These are phyloP conservation scores for Dendrophyllia cribrosa DNA, from an alignment of 64 coral and sea anemone species.

Conservation along the genomic window DNA sequence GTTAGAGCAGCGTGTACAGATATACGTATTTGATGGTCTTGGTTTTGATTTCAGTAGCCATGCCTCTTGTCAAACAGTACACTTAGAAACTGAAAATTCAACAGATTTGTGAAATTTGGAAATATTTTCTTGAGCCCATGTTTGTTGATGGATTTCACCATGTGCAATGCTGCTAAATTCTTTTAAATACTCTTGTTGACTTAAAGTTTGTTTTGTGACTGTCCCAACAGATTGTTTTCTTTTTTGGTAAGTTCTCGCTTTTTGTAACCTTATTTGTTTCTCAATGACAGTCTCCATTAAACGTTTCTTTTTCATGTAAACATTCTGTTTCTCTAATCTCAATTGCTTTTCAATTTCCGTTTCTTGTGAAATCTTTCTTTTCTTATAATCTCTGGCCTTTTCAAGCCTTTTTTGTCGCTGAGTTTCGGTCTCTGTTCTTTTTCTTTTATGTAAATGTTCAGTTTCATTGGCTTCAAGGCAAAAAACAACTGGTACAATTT, in stretches of 20 bases:
- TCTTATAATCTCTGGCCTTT: constrained; percentile 52
- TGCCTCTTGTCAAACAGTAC: background rate
- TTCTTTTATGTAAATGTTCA: constrained; percentile 41
- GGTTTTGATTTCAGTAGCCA: constrained; percentile 5
- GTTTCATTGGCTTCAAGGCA: no score
- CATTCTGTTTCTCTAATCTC: constrained; percentile 18
- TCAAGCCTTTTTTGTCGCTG: constrained; percentile 10
- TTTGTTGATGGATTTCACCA: constrained; percentile 64
- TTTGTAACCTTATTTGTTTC: constrained; percentile 39
- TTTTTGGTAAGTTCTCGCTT: constrained; percentile 2
- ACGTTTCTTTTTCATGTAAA: background rate
- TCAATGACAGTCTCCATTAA: constrained; percentile 22
- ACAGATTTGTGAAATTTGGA: constrained; percentile 1
- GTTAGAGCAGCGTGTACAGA: constrained; percentile 5
- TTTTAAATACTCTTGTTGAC: constrained; percentile 70
- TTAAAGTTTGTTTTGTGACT: constrained; percentile 11
- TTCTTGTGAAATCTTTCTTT: constrained; percentile 31
- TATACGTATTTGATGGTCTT: constrained; percentile 21
- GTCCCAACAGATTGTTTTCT: constrained; percentile 36
- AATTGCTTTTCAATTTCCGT: constrained; percentile 21
- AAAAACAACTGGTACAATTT: constrained; percentile 48
- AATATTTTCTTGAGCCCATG: constrained; percentile 48
- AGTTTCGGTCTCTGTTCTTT: constrained; percentile 41
- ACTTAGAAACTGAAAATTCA: constrained; percentile 1
- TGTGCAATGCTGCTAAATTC: no score